Evolutionary conservation across 2,113 vertebrate genomes (phyloP).

Genomic region (Chiloscyllium plagiosum): DNA sequence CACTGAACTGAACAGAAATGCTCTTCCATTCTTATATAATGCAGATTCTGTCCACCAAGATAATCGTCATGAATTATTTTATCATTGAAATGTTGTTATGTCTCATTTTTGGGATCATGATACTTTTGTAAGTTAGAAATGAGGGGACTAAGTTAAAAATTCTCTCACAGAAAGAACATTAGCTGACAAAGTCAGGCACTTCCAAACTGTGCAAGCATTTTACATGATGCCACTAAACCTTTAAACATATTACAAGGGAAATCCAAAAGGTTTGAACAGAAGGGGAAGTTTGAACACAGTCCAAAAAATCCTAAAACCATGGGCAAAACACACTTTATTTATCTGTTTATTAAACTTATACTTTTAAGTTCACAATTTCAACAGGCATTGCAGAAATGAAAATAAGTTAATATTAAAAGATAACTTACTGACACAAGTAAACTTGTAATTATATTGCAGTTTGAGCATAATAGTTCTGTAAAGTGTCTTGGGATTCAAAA

Average conservation of each 20-base stretch:
- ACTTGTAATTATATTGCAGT: background rate
- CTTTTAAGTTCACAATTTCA: background rate
- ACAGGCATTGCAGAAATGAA: background rate
- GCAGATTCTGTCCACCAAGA: background rate
- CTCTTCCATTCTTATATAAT: conserved; percentile 17
- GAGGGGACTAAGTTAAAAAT: background rate
- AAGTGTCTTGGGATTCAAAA: background rate
- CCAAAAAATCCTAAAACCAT: background rate
- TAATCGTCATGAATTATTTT: background rate
- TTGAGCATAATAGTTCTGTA: background rate
- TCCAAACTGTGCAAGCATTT: background rate
- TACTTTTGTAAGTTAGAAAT: background rate
- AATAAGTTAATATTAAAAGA: background rate
- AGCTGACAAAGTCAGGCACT: background rate
- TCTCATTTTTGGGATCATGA: background rate
- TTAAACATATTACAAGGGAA: background rate
- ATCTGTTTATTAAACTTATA: background rate
- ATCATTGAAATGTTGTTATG: background rate
- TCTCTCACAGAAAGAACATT: background rate
- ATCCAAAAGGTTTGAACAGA: background rate
- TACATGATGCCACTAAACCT: background rate
- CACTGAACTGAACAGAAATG: background rate
- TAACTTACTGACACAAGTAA: background rate
- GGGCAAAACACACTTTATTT: background rate
- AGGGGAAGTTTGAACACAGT: background rate